These are phyloP conservation scores for Gymnocypris eckloni DNA, from an alignment of 2,797 vertebrate genomes.

Conservation along the genomic window DNA sequence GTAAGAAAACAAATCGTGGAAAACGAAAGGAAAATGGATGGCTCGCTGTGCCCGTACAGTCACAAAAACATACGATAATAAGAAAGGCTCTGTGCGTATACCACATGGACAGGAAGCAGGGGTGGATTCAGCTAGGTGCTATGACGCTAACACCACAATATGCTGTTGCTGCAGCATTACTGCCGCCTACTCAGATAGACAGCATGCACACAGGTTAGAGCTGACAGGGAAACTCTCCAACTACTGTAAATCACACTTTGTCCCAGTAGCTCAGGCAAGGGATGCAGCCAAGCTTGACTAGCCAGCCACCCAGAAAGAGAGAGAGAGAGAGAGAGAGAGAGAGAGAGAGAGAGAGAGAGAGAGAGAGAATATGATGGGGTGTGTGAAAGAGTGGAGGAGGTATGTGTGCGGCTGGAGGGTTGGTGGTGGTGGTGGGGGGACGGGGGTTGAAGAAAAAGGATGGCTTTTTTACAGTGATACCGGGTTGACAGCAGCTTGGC, in stretches of 20 bases:
- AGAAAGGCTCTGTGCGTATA: conserved; percentile 23
- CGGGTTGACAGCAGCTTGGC: conserved; percentile 80
- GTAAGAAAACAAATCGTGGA: conserved; percentile 2
- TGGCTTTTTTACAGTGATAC: conserved; percentile 71
- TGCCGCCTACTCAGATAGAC: conserved; percentile 59
- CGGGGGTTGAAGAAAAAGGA: conserved; percentile 47
- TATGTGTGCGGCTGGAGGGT: conserved; percentile 58
- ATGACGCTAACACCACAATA: conserved; percentile 58
- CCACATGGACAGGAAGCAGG: conserved; percentile 57
- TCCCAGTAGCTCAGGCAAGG: conserved; percentile 75
- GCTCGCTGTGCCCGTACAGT: neutral
- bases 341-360: conserved; percentile 10
- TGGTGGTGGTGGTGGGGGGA: conserved; percentile 1
- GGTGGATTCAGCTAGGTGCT: conserved; percentile 60
- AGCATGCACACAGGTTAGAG: conserved; percentile 51
- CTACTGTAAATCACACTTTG: conserved; percentile 73
- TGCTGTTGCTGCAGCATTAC: conserved; percentile 51
- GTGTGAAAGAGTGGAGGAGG: conserved; percentile 62
- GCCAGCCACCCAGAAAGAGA: conserved; percentile 69
- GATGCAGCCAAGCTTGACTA: conserved; percentile 68
- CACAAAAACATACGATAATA: conserved; percentile 23
- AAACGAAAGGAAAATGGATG: neutral
- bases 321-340: neutral
- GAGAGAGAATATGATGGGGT: conserved; percentile 51
- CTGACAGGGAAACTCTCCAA: conserved; percentile 62